Conservation (phyloP, 2,888 invertebrate species). For the Platerodrilus igneus region DNA sequence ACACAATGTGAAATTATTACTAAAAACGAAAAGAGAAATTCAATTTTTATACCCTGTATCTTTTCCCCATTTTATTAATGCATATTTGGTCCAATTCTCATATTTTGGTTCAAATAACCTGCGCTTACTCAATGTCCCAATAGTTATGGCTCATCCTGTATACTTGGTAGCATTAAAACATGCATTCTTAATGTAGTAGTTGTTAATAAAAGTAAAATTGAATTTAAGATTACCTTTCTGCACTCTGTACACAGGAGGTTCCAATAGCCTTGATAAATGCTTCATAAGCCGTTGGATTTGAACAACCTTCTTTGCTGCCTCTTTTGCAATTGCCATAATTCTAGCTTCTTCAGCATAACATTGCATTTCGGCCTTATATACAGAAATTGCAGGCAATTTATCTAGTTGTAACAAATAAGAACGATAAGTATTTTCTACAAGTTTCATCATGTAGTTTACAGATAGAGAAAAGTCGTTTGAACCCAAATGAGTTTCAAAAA, state of each 20-base stretch:
- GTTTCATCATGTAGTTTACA: constrained; percentile 54
- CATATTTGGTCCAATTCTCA: too few relatives aligned
- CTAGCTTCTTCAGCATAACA: constrained; percentile 51
- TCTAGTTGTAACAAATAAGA: constrained; percentile 51
- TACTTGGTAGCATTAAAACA: too few relatives aligned
- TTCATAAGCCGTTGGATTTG: constrained; percentile 50
- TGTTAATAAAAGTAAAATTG: neutral
- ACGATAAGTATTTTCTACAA: constrained; percentile 53
- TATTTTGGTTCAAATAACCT: too few relatives aligned
- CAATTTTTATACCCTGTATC: too few relatives aligned
- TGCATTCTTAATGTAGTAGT: too few relatives aligned
- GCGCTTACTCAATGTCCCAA: too few relatives aligned
- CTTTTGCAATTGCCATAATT: constrained; percentile 52
- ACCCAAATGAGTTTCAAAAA: constrained; percentile 56
- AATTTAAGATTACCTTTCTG: constrained; percentile 26
- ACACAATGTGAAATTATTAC: too few relatives aligned
- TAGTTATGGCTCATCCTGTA: too few relatives aligned
- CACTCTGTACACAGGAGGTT: constrained; percentile 36
- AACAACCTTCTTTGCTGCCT: constrained; percentile 56
- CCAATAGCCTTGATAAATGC: constrained; percentile 48
- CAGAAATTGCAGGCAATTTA: constrained; percentile 51
- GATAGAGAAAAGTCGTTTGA: constrained; percentile 57
- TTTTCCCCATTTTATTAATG: too few relatives aligned
- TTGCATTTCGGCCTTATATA: constrained; percentile 51
- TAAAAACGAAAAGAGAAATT: too few relatives aligned